Base-by-base conservation (phyloP, 2,113 vertebrate species). In the Onychostruthus taczanowskii region DNA sequence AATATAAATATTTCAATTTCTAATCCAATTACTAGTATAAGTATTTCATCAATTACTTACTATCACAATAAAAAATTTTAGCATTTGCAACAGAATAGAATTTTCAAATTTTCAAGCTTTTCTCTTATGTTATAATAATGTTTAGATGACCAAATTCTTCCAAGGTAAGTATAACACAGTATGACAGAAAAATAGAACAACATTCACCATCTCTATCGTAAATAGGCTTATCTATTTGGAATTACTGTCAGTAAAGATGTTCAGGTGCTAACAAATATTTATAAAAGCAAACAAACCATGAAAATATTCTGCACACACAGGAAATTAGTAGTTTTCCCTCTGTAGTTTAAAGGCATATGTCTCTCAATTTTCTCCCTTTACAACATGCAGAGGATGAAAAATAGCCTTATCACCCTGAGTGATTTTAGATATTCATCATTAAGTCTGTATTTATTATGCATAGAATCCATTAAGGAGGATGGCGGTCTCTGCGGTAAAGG, bases 351-450 rank as follows among this genome's bases (percentile, higher is more conserved):
- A 80, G 16, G 11, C 18, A 33, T 69, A 64, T 37, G 12, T 72
- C 27, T 89, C 74, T 21, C 53, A 61, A 7, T 72, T 89, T 87
- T 80, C 22, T 83, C 70, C 50, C 43, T 76, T 93, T 85, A 62
- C n/a, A 66, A 53, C 43, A 77, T 7, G 26, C 28, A 83, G 85
- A 55, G 77, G 50, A 96, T 91, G 88, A 94, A 93, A 90, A 92
- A 88, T 50, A 90, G 18, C 39, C n/a, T 85, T 76, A 83, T 94
- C 79, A 86, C 3, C 23, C 41, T 55, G 58, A 80, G 30, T 33
- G 17, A 88, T 77, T 95, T 92, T 73, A 88, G 67, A 70, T 90
- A 88, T 85, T 86, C 50, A 77, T 93, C 59, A 86, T 62, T 79
- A 77, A 90, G 70, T 73, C 85, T 77, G 55, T 80, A 70, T 74